Percentiles rank a stretch among this genome's conserved stretches.
Conservation (phyloP, 2,797 vertebrate species). For the Hypotaenidia okinawae region DNA sequence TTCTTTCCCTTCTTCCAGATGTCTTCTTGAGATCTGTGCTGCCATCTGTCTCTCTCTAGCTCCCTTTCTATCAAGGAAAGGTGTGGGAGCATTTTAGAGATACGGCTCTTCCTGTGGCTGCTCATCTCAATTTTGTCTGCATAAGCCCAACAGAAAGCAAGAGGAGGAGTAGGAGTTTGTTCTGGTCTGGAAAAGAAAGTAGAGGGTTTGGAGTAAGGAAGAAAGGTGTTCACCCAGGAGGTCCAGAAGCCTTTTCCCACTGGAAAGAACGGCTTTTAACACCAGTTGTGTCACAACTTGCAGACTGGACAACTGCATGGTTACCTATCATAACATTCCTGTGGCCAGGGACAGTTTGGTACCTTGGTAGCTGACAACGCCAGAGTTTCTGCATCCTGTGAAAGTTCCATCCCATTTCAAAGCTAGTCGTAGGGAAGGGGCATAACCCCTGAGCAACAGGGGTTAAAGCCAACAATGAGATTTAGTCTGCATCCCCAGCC, state of each 20-base stretch:
- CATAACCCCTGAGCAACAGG: background rate
- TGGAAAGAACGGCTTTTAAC: background rate
- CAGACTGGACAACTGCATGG: background rate
- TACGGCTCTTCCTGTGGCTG: background rate
- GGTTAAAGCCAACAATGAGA: background rate
- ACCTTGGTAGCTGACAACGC: background rate
- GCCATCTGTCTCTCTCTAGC: accelerated
- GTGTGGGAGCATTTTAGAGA: background rate
- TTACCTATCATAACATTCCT: background rate
- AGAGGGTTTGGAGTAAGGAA: background rate
- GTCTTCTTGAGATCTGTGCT: background rate
- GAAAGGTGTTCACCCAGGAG: background rate
- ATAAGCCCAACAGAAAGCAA: background rate
- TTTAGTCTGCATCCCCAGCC: background rate
- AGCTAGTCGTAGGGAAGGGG: background rate
- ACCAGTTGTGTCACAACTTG: background rate
- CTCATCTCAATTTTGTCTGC: background rate
- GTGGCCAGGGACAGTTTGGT: background rate
- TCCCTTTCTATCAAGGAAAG: background rate
- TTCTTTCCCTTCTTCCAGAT: background rate
- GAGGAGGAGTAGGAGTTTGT: background rate
- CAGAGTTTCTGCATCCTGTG: background rate
- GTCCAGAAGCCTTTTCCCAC: background rate
- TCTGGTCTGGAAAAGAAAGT: background rate
- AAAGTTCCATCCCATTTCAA: background rate